phyloP scores from a whole-genome alignment of 1,140 invertebrate species.

The Marisa cornuarietis region DNA sequence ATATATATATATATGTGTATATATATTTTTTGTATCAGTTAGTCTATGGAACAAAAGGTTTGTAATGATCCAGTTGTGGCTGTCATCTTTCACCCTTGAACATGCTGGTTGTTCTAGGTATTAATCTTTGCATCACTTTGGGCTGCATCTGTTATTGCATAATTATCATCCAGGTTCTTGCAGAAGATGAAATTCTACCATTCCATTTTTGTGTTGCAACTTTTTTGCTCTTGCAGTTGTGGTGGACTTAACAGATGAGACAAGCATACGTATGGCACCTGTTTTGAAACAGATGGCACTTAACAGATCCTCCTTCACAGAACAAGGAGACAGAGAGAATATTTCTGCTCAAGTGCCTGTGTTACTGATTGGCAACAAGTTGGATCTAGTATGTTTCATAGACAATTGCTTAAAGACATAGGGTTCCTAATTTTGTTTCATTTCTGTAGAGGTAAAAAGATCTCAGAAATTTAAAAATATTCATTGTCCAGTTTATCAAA shows the following conservation, averaged over 20 bases:
- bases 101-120: too few relatives aligned
- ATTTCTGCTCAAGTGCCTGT: constrained; percentile 46
- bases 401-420: too few relatives aligned
- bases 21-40: too few relatives aligned
- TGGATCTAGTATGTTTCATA: constrained; percentile 52
- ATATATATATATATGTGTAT: neutral
- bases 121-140: too few relatives aligned
- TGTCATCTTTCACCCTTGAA: neutral
- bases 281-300: constrained; percentile 55
- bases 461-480: too few relatives aligned
- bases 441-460: too few relatives aligned
- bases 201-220: neutral
- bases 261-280: constrained; percentile 53
- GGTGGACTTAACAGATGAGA: constrained; percentile 51
- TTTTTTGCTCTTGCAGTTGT: constrained; percentile 43
- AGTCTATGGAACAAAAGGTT: too few relatives aligned
- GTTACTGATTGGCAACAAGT: constrained; percentile 60
- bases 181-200: too few relatives aligned
- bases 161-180: too few relatives aligned
- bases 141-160: too few relatives aligned
- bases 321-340: constrained; percentile 29
- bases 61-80: neutral
- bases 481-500: too few relatives aligned
- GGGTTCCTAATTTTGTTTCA: too few relatives aligned
- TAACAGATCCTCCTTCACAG: constrained; percentile 45